Conservation (phyloP, 2,113 vertebrate species). For the Acrocephalus arundinaceus region DNA sequence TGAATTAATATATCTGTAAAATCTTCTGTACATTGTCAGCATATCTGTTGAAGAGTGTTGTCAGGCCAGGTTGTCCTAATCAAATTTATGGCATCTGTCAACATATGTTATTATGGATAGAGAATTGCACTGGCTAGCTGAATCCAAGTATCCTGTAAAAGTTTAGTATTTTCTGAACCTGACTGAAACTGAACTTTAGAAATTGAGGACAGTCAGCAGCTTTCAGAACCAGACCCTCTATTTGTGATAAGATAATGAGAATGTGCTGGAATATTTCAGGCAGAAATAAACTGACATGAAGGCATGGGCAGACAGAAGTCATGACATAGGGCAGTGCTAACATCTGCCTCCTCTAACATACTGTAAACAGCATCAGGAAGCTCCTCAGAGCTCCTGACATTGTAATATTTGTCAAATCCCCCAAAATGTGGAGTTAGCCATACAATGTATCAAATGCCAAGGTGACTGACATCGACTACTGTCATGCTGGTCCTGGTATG, state of each 20-base stretch:
- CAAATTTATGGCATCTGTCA: not conserved
- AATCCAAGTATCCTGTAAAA: not conserved
- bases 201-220: not conserved
- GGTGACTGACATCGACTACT: not conserved
- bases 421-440: not conserved
- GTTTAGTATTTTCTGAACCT: not conserved
- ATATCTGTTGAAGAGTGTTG: not conserved
- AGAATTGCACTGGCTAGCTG: not conserved
- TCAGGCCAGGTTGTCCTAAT: not conserved
- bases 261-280: not conserved
- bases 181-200: not conserved
- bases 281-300: slow-evolving; percentile 6
- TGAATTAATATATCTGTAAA: not conserved
- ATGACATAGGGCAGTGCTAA: not conserved
- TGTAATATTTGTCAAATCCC: not conserved
- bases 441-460: not conserved
- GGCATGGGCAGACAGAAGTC: not conserved
- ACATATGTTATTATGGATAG: not conserved
- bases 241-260: not conserved
- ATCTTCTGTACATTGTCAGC: not conserved
- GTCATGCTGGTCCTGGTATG: not conserved
- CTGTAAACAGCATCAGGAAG: not conserved
- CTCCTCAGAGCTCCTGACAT: not conserved
- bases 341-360: not conserved
- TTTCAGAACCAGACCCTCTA: not conserved